Percentiles rank a stretch among this genome's conserved stretches.
Conservation (phyloP, 2,113 vertebrate species). For the Megaleporinus macrocephalus region DNA sequence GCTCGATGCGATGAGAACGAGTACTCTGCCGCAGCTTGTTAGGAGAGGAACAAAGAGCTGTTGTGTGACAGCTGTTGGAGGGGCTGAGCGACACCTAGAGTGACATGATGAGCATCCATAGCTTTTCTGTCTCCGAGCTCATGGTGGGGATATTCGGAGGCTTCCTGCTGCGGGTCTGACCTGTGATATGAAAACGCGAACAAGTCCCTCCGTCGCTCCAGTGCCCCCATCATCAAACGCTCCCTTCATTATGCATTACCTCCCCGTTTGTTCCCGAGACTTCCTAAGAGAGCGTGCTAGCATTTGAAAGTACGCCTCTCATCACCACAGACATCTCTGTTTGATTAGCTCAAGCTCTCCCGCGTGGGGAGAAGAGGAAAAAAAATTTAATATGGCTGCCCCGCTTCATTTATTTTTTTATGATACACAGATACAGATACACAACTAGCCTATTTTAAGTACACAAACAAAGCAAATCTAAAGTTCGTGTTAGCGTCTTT, state of each 20-base stretch:
- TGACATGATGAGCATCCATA: not conserved
- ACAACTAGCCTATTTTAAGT: not conserved
- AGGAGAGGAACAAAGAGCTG: conserved; percentile 4
- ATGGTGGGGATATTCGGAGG: not conserved
- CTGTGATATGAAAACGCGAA: conserved; percentile 15
- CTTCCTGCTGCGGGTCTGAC: not conserved
- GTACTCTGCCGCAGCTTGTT: not conserved
- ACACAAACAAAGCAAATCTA: no score
- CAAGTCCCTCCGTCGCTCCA: not conserved
- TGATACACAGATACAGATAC: not conserved
- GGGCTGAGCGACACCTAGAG: not conserved
- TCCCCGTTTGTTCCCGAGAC: conserved; percentile 6
- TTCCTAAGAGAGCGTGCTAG: not conserved
- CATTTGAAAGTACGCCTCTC: conserved; percentile 22
- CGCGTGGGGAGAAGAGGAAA: not conserved
- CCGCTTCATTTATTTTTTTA: not conserved
- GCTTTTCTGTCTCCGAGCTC: not conserved
- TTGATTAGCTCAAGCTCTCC: conserved; percentile 37
- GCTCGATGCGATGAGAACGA: not conserved
- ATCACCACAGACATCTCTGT: conserved; percentile 12
- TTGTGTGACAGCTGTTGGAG: not conserved
- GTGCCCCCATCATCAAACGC: conserved; percentile 5
- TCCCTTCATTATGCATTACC: conserved; percentile 10
- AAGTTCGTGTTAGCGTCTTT: not conserved
- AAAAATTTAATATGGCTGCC: not conserved